A percentile compares a stretch with the other conserved stretches of the same genome.
phyloP scores from a whole-genome alignment of 2,797 vertebrate species.

The Atherinosoma microstoma region DNA sequence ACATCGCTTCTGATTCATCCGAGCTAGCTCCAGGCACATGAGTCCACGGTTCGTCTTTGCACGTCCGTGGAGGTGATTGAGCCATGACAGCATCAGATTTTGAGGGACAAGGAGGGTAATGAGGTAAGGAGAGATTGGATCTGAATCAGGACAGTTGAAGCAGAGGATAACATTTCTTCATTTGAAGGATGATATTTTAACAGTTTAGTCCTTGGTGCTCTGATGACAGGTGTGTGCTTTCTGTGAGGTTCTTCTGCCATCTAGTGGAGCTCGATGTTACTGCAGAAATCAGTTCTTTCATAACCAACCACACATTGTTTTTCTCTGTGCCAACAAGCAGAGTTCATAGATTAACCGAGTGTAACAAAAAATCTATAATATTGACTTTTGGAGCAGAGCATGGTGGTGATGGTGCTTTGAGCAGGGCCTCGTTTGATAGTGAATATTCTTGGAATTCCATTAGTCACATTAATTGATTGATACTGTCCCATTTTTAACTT shows the following conservation, averaged over 20 bases:
- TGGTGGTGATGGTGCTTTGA: background rate
- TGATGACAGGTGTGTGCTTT: background rate
- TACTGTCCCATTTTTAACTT: background rate
- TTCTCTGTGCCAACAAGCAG: slow-evolving; percentile 9
- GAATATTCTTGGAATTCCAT: background rate
- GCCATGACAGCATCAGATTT: slow-evolving; percentile 47
- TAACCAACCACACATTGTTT: background rate
- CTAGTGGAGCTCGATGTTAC: slow-evolving; percentile 49
- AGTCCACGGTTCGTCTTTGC: slow-evolving; percentile 40
- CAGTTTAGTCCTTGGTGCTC: slow-evolving; percentile 31
- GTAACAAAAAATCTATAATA: slow-evolving; percentile 18
- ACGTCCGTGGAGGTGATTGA: slow-evolving; percentile 43
- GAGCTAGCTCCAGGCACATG: slow-evolving; percentile 53
- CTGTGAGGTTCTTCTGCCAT: slow-evolving; percentile 66
- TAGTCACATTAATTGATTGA: background rate
- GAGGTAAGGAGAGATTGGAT: slow-evolving; percentile 62
- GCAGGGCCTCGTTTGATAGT: background rate
- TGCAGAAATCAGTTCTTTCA: slow-evolving; percentile 13
- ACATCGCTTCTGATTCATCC: slow-evolving; percentile 46
- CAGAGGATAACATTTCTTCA: slow-evolving; percentile 60
- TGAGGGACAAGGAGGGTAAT: slow-evolving; percentile 68
- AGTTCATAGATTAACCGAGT: slow-evolving; percentile 20
- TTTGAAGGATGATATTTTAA: slow-evolving; percentile 51
- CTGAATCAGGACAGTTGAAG: slow-evolving; percentile 60
- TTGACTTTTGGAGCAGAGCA: background rate